Evolutionary conservation across 2,113 vertebrate species (phyloP), one percentile per base, ranked within the genome.

Genomic region (human (Homo sapiens)): DNA sequence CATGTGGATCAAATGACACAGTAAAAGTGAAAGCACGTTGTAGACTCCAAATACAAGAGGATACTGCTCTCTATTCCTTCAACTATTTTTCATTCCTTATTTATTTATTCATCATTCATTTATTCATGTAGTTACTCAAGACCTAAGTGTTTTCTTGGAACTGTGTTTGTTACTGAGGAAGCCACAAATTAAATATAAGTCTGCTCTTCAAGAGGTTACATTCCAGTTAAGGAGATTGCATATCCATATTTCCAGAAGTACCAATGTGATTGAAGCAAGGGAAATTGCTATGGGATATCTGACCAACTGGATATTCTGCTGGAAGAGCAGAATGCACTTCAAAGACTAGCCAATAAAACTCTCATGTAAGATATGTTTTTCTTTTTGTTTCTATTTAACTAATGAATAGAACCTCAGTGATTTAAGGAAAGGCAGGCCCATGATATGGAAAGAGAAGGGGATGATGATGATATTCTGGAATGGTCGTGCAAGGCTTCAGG

Each of bases 111-210:
- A 64, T 96, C 18, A 38, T 52, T 96, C 22, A 72, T 76, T 92
- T 92, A 92, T 35, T 81, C 43, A 32, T 14, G 38, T 10, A 89
- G 32, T 48, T 83, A 70, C 25, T 78, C 30, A 59, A 38, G 27
- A 83, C n/a, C 75, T 84, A 72, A 48, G 35, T 87, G 80, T 27
- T 57, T 93, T 96, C n/a, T 68, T 64, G 64, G 87, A 96, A 92
- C 40, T 89, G 10, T 38, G 27, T 23, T 97, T 94, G 23, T 52
- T 87, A 45, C 64, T 68, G 76, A 90, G 43, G 55, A 70, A 95
- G 23, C 27, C 38, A 82, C 82, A 86, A 18, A 80, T 92, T 73
- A 89, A 87, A 90, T 43, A n/a, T 12, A 84, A 23, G 18, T 45
- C 80, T 94, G 16, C 80, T 87, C 50, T 80, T 11, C 1, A 5